Base-by-base conservation (phyloP, 1,140 invertebrate species). In the Formica selysi region DNA sequence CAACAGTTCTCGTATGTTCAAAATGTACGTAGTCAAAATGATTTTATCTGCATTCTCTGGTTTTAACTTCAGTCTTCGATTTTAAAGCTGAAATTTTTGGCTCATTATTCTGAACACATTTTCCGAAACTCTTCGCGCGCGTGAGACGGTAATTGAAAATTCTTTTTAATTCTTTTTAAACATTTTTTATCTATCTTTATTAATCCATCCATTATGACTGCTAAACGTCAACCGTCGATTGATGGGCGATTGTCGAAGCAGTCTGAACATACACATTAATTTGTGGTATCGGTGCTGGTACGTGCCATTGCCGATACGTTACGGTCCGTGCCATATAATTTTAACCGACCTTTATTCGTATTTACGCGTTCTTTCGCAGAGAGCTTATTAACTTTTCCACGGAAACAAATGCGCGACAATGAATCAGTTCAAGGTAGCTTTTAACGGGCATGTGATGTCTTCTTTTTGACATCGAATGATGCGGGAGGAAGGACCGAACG, bases 311-410 rank as follows among this genome's bases (percentile, higher is more conserved):
- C 22, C 22, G 22, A 22, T 22, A 22, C 22, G 0, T 22, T 22
- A 22, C 22, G 22, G 22, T 22, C 22, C 22, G 22, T 22, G 26
- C 26, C 26, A 0, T 29, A 29, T 29, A 29, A 29, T 29, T 29
- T 1, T 0, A 29, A 29, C 26, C 0, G 26, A 29, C 1, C 64
- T 61, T 85, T 22, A 73, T 64, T 48, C 71, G 44, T 36, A 32
- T 4, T 32, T 32, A 64, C 57, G 22, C 51, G 48, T 13, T 10
- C 48, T 16, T 54, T 79, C 26, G 78, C 48, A 44, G 38, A 38
- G 38, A 83, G 38, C 54, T 83, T 73, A 83, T 83, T 83, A 83
- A 83, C 79, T 83, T 74, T 83, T 83, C 79, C 68, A 73, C 38
- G 26, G 68, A 73, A 73, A 83, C 41, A 74, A 83, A 83, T 83